Evolutionary conservation across 2,797 vertebrate genomes (phyloP).

Genomic region (Gobio occitaniae): DNA sequence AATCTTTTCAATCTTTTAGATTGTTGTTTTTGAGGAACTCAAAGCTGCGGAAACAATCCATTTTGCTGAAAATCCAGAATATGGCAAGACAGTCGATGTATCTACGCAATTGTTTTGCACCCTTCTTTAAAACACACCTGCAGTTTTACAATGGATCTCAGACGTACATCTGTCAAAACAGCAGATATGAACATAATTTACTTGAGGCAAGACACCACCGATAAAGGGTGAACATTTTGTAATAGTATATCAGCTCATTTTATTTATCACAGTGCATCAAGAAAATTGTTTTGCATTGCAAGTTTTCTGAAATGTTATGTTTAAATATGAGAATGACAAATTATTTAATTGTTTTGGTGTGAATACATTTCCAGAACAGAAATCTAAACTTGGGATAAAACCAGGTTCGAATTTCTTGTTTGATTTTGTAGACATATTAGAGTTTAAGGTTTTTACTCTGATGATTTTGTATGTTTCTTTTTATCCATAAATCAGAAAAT

Average conservation of each 20-base stretch:
- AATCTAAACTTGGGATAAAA: background rate
- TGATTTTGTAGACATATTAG: background rate
- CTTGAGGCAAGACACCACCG: background rate
- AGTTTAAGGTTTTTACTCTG: background rate
- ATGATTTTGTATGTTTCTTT: background rate
- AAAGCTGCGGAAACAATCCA: conserved; percentile 76
- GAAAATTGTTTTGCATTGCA: background rate
- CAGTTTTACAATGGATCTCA: background rate
- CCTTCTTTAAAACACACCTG: conserved; percentile 66
- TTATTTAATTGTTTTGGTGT: background rate
- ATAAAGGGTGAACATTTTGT: background rate
- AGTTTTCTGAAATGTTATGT: background rate
- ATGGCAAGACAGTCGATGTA: conserved; percentile 85
- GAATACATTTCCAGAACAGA: background rate
- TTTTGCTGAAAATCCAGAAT: conserved; percentile 81
- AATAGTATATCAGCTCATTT: background rate
- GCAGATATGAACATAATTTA: background rate
- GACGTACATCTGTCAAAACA: background rate
- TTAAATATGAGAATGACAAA: background rate
- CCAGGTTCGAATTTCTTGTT: background rate
- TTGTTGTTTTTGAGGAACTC: conserved; percentile 90
- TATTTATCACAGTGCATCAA: background rate
- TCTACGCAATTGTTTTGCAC: conserved; percentile 77
- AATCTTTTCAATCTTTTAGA: conserved; percentile 69
- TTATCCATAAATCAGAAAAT: background rate